These are phyloP conservation scores for Arremon aurantiirostris DNA, from an alignment of 2,797 vertebrate species.

Conservation along the genomic window DNA sequence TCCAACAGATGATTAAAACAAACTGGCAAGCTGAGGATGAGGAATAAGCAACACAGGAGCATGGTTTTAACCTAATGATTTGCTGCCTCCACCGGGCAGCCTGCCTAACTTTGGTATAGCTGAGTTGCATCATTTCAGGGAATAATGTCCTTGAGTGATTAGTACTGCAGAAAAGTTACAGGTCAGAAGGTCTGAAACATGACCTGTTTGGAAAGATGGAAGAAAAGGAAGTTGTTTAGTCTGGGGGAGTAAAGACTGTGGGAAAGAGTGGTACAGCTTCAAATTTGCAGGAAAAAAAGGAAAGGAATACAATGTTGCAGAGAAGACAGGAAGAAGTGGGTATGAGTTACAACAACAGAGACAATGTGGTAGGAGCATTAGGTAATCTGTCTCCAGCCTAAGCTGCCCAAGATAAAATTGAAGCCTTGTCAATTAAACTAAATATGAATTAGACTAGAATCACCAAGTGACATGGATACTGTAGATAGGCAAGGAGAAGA, in stretches of 20 bases:
- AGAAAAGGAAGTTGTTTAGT: background rate
- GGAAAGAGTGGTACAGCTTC: background rate
- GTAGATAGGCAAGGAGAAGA: background rate
- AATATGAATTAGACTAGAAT: background rate
- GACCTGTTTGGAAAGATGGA: background rate
- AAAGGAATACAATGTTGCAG: background rate
- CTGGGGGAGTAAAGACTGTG: background rate
- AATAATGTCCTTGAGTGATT: background rate
- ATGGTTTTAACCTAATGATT: background rate
- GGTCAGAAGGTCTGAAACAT: constrained; percentile 15
- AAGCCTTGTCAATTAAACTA: background rate
- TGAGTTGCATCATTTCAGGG: constrained; percentile 5
- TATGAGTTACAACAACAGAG: background rate
- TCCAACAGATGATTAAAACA: background rate
- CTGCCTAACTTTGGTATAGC: background rate
- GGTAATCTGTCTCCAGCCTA: background rate
- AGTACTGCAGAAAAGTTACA: background rate
- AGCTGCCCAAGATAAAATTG: background rate
- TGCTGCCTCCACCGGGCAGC: background rate
- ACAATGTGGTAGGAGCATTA: background rate
- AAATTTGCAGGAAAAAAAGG: background rate
- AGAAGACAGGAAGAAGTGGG: background rate
- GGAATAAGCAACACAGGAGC: background rate
- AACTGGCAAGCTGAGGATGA: background rate
- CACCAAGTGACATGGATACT: background rate